These are phyloP conservation scores for Sebastes wilsoni DNA, from an alignment of 2,797 vertebrate genomes.

Conservation along the genomic window DNA sequence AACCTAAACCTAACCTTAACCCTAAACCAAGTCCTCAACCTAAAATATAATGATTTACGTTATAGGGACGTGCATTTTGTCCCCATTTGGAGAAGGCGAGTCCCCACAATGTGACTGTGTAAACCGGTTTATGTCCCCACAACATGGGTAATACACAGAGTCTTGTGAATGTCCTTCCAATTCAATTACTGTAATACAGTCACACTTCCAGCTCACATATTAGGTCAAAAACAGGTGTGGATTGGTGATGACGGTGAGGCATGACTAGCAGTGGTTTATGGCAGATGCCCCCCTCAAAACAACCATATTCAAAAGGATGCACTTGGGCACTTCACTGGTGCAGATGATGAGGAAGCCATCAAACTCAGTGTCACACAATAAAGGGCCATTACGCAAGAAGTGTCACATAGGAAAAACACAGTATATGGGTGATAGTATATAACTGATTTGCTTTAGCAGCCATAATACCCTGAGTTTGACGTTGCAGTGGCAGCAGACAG, in stretches of 20 bases:
- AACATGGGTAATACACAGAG: neutral
- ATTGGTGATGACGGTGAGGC: constrained; percentile 55
- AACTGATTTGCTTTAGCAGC: neutral
- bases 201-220: constrained; percentile 33
- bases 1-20: too few relatives aligned
- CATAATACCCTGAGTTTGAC: constrained; percentile 90
- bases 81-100: too few relatives aligned
- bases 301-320: constrained; percentile 20
- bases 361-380: neutral
- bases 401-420: neutral
- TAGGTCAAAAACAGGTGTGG: constrained; percentile 58
- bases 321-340: constrained; percentile 7
- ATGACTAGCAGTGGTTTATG: constrained; percentile 50
- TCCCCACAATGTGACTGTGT: too few relatives aligned
- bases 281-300: constrained; percentile 4
- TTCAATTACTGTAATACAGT: constrained; percentile 42
- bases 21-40: too few relatives aligned
- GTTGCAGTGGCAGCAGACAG: constrained; percentile 98
- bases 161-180: constrained; percentile 13
- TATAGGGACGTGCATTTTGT: too few relatives aligned
- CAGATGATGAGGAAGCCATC: neutral
- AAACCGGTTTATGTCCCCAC: too few relatives aligned
- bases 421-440: neutral
- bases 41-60: too few relatives aligned
- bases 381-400: constrained; percentile 7